Conservation (phyloP, 2,113 vertebrate genomes). For the Micronisus gabar region DNA sequence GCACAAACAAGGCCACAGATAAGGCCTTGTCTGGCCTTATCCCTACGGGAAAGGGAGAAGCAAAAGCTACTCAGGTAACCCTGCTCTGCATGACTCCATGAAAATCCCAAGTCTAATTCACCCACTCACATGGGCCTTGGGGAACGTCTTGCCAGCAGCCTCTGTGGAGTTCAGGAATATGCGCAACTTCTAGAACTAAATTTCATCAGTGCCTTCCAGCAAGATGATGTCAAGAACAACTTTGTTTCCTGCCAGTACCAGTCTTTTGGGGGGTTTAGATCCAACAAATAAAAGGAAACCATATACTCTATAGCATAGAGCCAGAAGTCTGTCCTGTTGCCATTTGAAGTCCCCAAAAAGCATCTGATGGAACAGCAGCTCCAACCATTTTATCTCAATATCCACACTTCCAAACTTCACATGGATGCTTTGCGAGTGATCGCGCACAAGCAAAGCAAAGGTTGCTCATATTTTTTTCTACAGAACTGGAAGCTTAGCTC, state of each 20-base stretch:
- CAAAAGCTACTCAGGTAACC: not conserved
- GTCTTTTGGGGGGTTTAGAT: not conserved
- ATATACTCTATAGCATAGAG: not conserved
- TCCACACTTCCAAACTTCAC: not conserved
- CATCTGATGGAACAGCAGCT: not conserved
- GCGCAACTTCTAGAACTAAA: not conserved
- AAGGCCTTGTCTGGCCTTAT: not conserved
- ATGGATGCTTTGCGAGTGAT: not conserved
- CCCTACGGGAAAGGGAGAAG: not conserved
- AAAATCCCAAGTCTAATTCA: not conserved
- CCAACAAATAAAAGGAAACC: not conserved
- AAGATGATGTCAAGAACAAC: not conserved
- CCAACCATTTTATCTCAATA: not conserved
- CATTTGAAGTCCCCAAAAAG: not conserved
- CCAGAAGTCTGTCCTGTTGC: not conserved
- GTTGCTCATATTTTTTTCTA: not conserved
- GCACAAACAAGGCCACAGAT: not conserved
- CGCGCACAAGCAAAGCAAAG: not conserved
- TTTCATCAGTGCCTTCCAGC: not conserved
- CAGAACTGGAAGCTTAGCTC: not conserved
- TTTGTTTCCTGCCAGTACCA: not conserved
- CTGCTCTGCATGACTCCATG: not conserved
- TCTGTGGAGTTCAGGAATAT: not conserved
- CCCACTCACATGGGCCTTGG: not conserved
- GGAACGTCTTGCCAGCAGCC: not conserved